Evolutionary conservation across 2,113 vertebrate species (phyloP).

Genomic region (Pica pica): DNA sequence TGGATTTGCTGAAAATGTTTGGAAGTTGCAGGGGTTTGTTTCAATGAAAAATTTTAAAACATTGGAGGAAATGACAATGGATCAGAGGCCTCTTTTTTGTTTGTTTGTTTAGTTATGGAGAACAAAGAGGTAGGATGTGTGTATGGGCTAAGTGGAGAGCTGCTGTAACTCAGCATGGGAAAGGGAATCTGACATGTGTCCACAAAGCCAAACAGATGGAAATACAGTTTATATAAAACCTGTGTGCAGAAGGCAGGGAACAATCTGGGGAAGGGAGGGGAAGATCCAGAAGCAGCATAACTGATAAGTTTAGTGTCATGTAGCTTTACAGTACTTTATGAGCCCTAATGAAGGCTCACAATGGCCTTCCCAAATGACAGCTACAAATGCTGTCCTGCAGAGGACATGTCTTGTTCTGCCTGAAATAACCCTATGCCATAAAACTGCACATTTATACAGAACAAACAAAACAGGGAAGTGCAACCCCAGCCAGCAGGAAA

Average conservation of each 20-base stretch:
- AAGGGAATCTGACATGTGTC: not conserved
- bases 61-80: not conserved
- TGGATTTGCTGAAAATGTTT: not conserved
- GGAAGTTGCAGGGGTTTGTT: not conserved
- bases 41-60: not conserved
- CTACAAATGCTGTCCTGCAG: not conserved
- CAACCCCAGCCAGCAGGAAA: conserved; percentile 49
- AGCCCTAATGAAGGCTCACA: not conserved
- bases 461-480: conserved; percentile 19
- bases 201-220: not conserved
- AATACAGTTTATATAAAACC: not conserved
- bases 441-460: not conserved
- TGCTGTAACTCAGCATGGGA: not conserved
- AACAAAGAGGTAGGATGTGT: not conserved
- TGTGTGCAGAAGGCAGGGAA: not conserved
- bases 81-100: not conserved
- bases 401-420: not conserved
- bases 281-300: not conserved
- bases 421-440: not conserved
- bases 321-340: not conserved
- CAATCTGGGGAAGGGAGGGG: not conserved
- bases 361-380: not conserved
- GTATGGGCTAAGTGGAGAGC: not conserved
- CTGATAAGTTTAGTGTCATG: not conserved
- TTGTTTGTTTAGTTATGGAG: not conserved